A percentile compares a stretch with the other conserved stretches of the same genome.
These are phyloP conservation scores for Bactericera cockerelli DNA, from an alignment of 1,140 invertebrate species.

Conservation along the genomic window DNA sequence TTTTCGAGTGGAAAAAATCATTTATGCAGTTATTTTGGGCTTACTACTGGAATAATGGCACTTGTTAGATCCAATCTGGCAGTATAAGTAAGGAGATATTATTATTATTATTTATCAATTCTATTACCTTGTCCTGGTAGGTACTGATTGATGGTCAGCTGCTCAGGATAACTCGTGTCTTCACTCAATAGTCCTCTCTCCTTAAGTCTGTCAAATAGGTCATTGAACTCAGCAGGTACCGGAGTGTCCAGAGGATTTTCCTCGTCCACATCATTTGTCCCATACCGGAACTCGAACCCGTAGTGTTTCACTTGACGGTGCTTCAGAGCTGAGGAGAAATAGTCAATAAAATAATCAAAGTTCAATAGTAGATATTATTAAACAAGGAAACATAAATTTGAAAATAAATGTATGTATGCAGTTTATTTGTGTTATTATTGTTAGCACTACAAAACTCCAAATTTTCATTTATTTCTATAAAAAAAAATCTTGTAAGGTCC, in stretches of 20 bases:
- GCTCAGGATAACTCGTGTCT: constrained; percentile 47
- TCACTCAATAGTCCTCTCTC: constrained; percentile 23
- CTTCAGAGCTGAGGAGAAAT: constrained; percentile 41
- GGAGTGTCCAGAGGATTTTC: constrained; percentile 42
- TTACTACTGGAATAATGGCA: no score
- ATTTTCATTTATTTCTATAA: no score
- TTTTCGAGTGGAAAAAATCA: no score
- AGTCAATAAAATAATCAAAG: constrained; percentile 7
- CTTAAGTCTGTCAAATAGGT: constrained; percentile 45
- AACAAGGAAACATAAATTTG: no score
- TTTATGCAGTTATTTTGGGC: no score
- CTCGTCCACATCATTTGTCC: constrained; percentile 70
- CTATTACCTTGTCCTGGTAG: constrained; percentile 77
- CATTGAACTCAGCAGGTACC: constrained; percentile 53
- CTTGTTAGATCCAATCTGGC: no score
- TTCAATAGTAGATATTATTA: constrained; percentile 6
- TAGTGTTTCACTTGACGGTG: constrained; percentile 81
- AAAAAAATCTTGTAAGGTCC: no score
- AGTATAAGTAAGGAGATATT: no score
- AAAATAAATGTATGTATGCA: no score
- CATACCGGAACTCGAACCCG: constrained; percentile 87
- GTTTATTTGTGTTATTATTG: no score
- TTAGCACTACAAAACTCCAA: no score
- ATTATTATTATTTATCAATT: no score
- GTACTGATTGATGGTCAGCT: constrained; percentile 87